Base-by-base conservation (phyloP, 2,113 vertebrate species). In the Pyxicephalus adspersus region DNA sequence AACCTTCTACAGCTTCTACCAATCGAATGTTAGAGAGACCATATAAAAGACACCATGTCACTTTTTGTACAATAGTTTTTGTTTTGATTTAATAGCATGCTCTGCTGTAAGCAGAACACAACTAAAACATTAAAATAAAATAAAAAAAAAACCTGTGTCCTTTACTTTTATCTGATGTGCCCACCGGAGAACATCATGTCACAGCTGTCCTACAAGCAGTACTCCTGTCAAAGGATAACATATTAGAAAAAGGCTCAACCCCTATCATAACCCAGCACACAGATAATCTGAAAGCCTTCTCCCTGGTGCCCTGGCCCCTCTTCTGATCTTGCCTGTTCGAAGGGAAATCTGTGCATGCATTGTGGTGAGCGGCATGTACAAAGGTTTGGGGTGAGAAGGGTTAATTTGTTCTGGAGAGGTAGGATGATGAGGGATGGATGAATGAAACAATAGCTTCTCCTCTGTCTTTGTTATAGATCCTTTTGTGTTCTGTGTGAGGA, bases 401-500 rank as follows among this genome's bases (percentile, higher is more conserved):
- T 93, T 91, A 92, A 92, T 92, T 92, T 86, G 60, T 86, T 89
- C 89, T 90, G 89, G 90, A 90, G 91, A 92, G 92, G 90, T 89
- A 89, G 90, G 91, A 90, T 91, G 92, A 90, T 91, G 92, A 89
- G 89, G 86, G 90, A 91, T 89, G 91, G 85, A 87, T 87, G 89
- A 84, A 72, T 18, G 0, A 89, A 88, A 93, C 92, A 93, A 92
- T 94, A 89, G 87, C 88, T 79, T 85, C 88, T 89, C 88, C 90
- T 89, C 87, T 86, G 70, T 90, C 85, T 92, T 89, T 90, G 91
- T 92, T 89, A 83, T 90, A 13, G 19, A 58, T 5, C 88, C 88
- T 89, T 90, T 92, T 94, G 92, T 93, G 91, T 87, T 84, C 87
- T 84, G 91, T 93, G 92, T 91, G 91, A 93, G 91, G 88, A 91